phyloP scores from a whole-genome alignment of 2,888 invertebrate species.

The Apotomis capreana region DNA sequence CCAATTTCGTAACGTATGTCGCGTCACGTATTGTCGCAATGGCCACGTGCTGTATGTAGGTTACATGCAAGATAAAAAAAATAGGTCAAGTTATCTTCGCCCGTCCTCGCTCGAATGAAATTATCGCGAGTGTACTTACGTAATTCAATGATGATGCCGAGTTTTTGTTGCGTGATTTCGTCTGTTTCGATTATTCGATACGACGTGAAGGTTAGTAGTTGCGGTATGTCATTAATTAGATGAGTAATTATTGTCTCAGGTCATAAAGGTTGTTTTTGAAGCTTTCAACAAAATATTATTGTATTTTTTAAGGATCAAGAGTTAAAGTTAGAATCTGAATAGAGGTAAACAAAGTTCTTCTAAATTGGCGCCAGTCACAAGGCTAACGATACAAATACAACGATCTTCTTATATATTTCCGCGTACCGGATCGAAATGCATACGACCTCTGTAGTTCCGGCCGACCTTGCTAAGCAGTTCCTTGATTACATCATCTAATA shows the following conservation, averaged over 20 bases:
- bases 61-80: conserved; percentile 81
- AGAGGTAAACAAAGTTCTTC: not conserved
- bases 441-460: conserved; percentile 73
- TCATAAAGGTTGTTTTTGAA: not conserved
- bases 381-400: conserved; percentile 24
- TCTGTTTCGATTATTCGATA: conserved; percentile 8
- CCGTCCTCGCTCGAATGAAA: conserved; percentile 80
- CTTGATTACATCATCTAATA: conserved; percentile 78
- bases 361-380: conserved; percentile 4
- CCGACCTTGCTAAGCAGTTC: conserved; percentile 74
- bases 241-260: not conserved
- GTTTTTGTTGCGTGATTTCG: conserved; percentile 37
- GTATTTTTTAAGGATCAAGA: not conserved
- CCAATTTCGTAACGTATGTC: conserved; percentile 36
- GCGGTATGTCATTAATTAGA: conserved; percentile 25
- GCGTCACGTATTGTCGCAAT: conserved; percentile 33
- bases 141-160: conserved; percentile 50
- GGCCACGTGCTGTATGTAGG: conserved; percentile 71
- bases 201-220: not conserved
- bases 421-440: conserved; percentile 60
- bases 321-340: not conserved
- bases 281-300: not conserved
- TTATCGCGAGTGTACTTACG: conserved; percentile 69
- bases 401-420: conserved; percentile 39
- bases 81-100: conserved; percentile 82